Base-by-base conservation (phyloP, 2,113 vertebrate species). In the Mandrillus leucophaeus region DNA sequence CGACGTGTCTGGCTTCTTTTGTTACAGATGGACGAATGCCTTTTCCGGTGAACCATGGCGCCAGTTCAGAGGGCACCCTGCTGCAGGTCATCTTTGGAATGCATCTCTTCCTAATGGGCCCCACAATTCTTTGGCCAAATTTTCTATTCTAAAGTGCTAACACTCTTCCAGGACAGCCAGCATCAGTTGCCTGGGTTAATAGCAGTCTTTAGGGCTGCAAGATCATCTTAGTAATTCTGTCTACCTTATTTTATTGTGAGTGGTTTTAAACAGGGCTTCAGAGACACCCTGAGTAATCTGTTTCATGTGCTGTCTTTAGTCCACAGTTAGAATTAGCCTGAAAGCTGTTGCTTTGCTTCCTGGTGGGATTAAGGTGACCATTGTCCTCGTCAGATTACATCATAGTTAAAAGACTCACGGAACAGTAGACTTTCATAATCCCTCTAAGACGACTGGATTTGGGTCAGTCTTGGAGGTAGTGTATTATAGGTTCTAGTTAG, bases 11-110 rank as follows among this genome's bases (percentile, higher is more conserved):
- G 97, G 20, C 50, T 96, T 55, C 90, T 97, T 97, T 16, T 90
- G 88, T 97, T 98, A 18, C 75, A 99, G 99, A 99, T 99, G 99
- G 99, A 22, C 99, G 98, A 84, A 98, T 99, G 98, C 98, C 99
- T 7, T 99, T 99, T 50, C 99, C 99, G 0, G 98, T 99, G 72
- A 99, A 99, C 87, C 99, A 99, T 55, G 99, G 99, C 75, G 78
- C 99, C 50, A 99, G 99, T 83, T 99, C 99, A 3, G 99, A 99
- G 45, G 99, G 98, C 45, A 98, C 99, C 11, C 98, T 99, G 68
- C 95, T 99, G 83, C 98, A 98, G 99, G 99, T 99, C 98, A 96
- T 57, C 48, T 91, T 48, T 0, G 16, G 61, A 43, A 43, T 45
- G 55, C 45, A 0, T 22, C 48, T 83, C 25, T 61, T 18, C 8